Base-by-base conservation (phyloP, 2,113 vertebrate genomes). In the Rana temporaria region DNA sequence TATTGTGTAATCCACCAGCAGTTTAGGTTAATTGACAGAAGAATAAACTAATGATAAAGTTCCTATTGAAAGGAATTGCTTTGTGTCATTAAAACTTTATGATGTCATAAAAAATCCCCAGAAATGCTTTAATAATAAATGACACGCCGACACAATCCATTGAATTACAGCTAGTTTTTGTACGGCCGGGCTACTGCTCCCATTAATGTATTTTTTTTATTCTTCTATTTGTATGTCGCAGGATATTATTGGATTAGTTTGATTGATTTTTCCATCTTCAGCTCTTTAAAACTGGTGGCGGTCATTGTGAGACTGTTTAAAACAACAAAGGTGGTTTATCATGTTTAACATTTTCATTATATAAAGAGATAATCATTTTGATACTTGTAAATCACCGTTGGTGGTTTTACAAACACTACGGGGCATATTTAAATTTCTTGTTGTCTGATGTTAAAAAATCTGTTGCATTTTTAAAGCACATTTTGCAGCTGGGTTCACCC, bases 101-200 rank as follows among this genome's bases (percentile, higher is more conserved):
- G 62, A 76, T 60, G 72, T 76, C 32, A 76, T 83, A 83, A 76
- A 83, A 68, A 30, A 34, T 55, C 20, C 72, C 34, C 30, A 60
- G 81, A 76, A 83, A 75, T 60, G 62, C 70, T 64, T 82, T 74
- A 81, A 72, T 72, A 81, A 71, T 72, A 81, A 81, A 72, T 81
- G 79, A 48, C 56, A 70, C 8, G 18, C 22, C 17, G 60, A 53
- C 42, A 12, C 57, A 20, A 74, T 38, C 32, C 16, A 30, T 34
- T 75, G 42, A 67, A 82, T 82, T 66, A 65, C 56, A 72, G 32
- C 63, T 52, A 34, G 63, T 56, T 48, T 79, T 70, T 80, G 24
- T 81, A 34, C 17, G 59, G 32, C 70, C 30, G 14, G 48, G 59
- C 70, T n/a, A 19, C 19, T 65, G 48, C 30, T 38, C 38, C 34